Percentiles rank a stretch among this genome's conserved stretches.
phyloP scores from a whole-genome alignment of 92 coral and sea anemone genomes.

The Parazoanthus swiftii region DNA sequence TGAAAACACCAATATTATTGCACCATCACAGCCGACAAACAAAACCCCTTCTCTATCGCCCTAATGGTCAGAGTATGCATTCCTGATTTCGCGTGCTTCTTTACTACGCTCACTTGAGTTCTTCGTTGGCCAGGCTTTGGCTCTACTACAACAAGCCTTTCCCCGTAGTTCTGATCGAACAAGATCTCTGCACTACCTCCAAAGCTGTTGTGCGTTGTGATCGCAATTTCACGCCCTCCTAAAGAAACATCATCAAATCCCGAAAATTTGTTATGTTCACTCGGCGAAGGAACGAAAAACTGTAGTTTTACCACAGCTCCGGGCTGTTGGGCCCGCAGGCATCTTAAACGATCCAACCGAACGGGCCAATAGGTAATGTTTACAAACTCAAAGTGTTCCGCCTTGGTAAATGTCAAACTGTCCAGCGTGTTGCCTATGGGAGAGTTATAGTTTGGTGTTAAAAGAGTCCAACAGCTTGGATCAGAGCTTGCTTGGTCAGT shows the following conservation, averaged over 20 bases:
- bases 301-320: constrained; percentile 73
- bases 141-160: constrained; percentile 53
- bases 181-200: constrained; percentile 85
- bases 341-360: constrained; percentile 87
- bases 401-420: constrained; percentile 70
- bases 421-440: constrained; percentile 69
- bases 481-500: constrained; percentile 67
- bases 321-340: constrained; percentile 73
- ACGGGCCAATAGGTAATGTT: constrained; percentile 91
- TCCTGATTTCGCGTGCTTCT: constrained; percentile 67
- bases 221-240: constrained; percentile 64
- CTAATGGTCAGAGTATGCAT: constrained; percentile 71
- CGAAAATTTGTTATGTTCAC: constrained; percentile 6
- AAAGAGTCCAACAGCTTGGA: constrained; percentile 94
- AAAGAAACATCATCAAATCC: constrained; percentile 21
- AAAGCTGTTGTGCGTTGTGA: constrained; percentile 82
- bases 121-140: constrained; percentile 65
- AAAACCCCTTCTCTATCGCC: constrained; percentile 76
- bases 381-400: constrained; percentile 73
- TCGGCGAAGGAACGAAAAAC: constrained; percentile 58
- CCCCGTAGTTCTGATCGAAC: constrained; percentile 65
- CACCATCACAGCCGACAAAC: constrained; percentile 87
- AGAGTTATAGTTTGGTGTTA: constrained; percentile 78
- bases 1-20: constrained; percentile 22
- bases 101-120: constrained; percentile 70